Base-by-base conservation (phyloP, 2,113 vertebrate genomes). In the Abramis brama region DNA sequence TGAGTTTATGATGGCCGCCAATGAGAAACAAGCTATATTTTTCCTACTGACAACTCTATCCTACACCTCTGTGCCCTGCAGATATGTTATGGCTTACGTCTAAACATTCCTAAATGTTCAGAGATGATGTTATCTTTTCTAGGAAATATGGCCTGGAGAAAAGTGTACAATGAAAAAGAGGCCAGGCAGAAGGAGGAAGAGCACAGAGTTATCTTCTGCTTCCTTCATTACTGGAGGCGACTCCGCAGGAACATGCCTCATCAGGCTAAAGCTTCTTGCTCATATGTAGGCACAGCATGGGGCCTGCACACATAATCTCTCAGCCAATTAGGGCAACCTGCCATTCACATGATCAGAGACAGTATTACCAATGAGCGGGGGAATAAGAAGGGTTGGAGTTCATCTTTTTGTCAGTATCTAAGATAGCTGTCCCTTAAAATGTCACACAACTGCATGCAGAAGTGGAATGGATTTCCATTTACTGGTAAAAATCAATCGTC, bases 261-360 rank as follows among this genome's bases (percentile, higher is more conserved):
- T 21, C 68, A 25, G 15, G n/a, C 79, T 64, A 2, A 74, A 88
- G 60, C 36, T 43, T 52, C 43, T 50, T 2, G 3, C 13, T 86
- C 60, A 78, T 71, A 89, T 84, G 84, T 55, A 70, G 23, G 43
- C 77, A 66, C 88, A 87, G 86, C 60, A 87, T 55, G 77, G 55
- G 52, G 77, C 13, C 59, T 82, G 50, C 3, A 66, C 43, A 25
- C 75, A 79, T 66, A 62, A 85, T 50, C 71, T 73, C 57, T 33
- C 6, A 85, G 73, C 85, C 73, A 85, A 86, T 86, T 82, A 86
- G 23, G 50, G 33, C 68, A 50, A 45, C n/a, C 81, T 75, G 82
- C 55, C 23, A 70, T 83, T 60, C 11, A 23, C 57, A 68, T 86
- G 66, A 71, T 25, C 39, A 60, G 55, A 79, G 27, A 59, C 52